phyloP scores from a whole-genome alignment of 2,797 vertebrate genomes.

The Cossypha polioptera region DNA sequence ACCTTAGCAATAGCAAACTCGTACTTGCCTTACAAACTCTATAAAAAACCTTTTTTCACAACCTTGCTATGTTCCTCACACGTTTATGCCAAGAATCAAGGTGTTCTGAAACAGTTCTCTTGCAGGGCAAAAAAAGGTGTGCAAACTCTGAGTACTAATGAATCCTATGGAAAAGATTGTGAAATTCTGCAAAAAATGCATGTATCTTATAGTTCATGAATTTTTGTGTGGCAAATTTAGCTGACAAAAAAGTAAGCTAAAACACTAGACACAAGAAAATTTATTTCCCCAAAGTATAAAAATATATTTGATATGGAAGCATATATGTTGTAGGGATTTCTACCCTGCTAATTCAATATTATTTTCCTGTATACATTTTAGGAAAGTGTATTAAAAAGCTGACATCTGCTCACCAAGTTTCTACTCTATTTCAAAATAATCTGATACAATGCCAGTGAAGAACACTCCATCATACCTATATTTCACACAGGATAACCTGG shows the following conservation, averaged over 20 bases:
- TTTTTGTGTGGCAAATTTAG: background rate
- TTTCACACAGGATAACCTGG: background rate
- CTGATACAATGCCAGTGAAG: background rate
- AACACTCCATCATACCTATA: background rate
- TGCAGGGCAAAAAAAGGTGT: background rate
- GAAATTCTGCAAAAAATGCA: background rate
- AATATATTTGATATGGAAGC: background rate
- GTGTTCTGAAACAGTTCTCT: background rate
- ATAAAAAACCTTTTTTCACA: background rate
- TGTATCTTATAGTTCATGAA: background rate
- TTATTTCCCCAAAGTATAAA: background rate
- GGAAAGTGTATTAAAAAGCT: background rate
- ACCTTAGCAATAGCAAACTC: background rate
- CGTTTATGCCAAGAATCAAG: background rate
- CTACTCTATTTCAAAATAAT: background rate
- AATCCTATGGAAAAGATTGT: background rate
- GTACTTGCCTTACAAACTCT: background rate
- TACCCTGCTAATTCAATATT: background rate
- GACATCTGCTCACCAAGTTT: background rate
- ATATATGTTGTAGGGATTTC: background rate
- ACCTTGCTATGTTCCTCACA: background rate
- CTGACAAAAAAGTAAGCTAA: background rate
- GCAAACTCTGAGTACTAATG: background rate
- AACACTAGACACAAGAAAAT: background rate
- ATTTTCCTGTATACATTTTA: background rate